Evolutionary conservation across 2,797 vertebrate species (phyloP), one percentile per base, ranked within the genome.

Genomic region (Oryzias dopingdopingensis): DNA sequence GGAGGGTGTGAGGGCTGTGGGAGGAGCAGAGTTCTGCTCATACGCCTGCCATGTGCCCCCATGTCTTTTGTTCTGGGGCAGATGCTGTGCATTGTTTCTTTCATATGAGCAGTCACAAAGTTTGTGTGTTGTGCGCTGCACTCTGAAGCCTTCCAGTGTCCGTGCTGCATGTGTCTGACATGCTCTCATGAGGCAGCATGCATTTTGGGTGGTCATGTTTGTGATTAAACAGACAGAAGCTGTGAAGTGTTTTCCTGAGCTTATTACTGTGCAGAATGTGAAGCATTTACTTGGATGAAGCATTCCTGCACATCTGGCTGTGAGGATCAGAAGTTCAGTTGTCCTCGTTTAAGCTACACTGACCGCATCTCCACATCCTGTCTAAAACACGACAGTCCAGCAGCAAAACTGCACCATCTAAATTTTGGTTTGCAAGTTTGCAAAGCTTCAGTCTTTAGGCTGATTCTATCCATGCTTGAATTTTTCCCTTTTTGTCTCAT

Each of bases 321-420:
- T 3, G 46, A 59, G 67, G 70, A 81, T 79, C 81, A 75, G 53
- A 62, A 70, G 78, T 86, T 84, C 75, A 87, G 40, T 68, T 45
- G 68, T 77, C 59, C 74, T 67, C 55, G 0, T 58, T 74, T 67
- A 62, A 77, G 49, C 67, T 59, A 67, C 57, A 16, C 42, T 18
- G 59, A 80, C 82, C 76, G 42, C 80, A 8, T 8, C 52, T 71
- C 83, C 85, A 86, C 84, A 86, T 90, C 86, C 88, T 79, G 83
- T 51, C 55, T 37, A 43, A 47, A 79, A 29, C 67, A 81, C 51
- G 83, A 86, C 69, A 84, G 45, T 45, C 59, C 61, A 18, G 60
- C 72, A 29, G 62, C 67, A 52, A 75, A 80, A 76, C 72, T 79
- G 81, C 81, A 74, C 47, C 74, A 70, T 78, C 51, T 0, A 42